Evolutionary conservation across 2,888 invertebrate species (phyloP), one percentile per base, ranked within the genome.

Genomic region (Machimus atricapillus): DNA sequence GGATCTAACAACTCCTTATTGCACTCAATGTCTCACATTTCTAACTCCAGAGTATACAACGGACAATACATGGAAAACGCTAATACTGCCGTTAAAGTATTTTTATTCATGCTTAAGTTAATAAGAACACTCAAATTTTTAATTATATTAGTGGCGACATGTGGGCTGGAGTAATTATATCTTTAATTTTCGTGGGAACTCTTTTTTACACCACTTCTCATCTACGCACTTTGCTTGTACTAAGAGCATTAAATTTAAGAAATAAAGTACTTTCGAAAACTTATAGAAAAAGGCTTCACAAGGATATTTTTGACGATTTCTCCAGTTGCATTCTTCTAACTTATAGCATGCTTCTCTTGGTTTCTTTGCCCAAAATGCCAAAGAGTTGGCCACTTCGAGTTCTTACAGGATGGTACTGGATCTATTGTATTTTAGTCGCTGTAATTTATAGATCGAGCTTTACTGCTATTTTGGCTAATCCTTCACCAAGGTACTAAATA

Each of bases 341-440:
- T 0, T 97, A 95, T 90, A 96, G 97, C 89, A 97, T 97, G 97
- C 91, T 97, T 79, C 93, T 97, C 7, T 94, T 96, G 88, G 96
- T 97, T 37, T 96, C 97, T 0, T 90, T 97, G 87, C 97, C 97
- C 0, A 95, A 94, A 90, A 93, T 97, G 89, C 97, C 97, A 0
- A 94, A 94, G 19, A 96, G 96, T 19, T 97, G 97, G 97, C 95
- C 97, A 0, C 93, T 97, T 73, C 93, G 97, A 52, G 93, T 97
- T 40, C 93, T 97, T 16, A 97, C 97, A 1, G 97, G 97, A 0
- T 97, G 97, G 95, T 97, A 97, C 92, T 97, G 97, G 97, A 91
- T 97, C 1, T 97, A 97, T 91, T 96, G 96, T 90, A 95, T 97
- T 88, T 93, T 97, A 4, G 94, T 97, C 6, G 96, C 96, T 0